phyloP scores from a whole-genome alignment of 2,113 vertebrate species.

The Euleptes europaea region DNA sequence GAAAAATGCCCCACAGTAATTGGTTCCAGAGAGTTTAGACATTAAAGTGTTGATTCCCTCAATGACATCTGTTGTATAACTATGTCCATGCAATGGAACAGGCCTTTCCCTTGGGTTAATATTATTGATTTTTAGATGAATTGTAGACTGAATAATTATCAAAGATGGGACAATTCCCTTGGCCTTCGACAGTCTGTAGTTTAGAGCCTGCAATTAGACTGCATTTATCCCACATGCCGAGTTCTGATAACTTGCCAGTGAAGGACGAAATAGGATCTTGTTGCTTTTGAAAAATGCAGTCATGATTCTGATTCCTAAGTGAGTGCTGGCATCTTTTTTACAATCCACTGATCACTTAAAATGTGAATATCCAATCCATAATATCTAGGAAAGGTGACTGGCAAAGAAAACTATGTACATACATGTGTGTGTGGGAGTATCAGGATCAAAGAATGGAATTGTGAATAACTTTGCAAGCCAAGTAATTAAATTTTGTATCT shows the following conservation, averaged over 20 bases:
- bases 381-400: neutral
- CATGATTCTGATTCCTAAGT: neutral
- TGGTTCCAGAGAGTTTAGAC: neutral
- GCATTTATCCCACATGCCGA: constrained; percentile 27
- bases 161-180: constrained; percentile 17
- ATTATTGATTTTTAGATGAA: constrained; percentile 31
- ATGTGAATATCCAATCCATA: neutral
- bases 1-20: constrained; percentile 12
- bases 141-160: constrained; percentile 22
- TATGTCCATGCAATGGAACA: constrained; percentile 13
- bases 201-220: constrained; percentile 20
- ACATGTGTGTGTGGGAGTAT: neutral
- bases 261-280: neutral
- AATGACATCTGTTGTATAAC: constrained; percentile 17
- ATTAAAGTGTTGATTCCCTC: constrained; percentile 15
- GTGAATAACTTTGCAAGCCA: neutral
- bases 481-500: neutral
- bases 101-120: constrained; percentile 13
- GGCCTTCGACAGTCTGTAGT: neutral
- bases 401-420: neutral
- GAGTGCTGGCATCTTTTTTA: neutral
- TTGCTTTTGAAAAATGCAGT: constrained; percentile 3
- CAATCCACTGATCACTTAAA: neutral
- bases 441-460: neutral
- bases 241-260: neutral